phyloP scores from a whole-genome alignment of 2,113 vertebrate species.

The Litocranius walleri region DNA sequence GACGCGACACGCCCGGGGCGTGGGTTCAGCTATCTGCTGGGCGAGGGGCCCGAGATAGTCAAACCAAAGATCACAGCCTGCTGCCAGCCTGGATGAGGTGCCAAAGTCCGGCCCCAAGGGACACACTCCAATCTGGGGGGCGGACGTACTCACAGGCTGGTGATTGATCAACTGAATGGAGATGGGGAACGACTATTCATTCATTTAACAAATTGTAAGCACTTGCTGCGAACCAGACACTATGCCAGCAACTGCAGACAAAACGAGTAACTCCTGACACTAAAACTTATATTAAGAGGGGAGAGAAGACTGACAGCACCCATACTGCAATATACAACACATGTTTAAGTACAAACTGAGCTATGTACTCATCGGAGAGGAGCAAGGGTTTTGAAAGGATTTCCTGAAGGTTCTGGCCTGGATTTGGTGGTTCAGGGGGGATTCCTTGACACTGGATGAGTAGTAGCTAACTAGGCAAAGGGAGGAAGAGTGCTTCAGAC shows the following conservation, averaged over 20 bases:
- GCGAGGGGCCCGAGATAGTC: background rate
- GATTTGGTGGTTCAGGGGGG: background rate
- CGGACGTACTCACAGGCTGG: background rate
- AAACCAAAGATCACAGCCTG: conserved; percentile 26
- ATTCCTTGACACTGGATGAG: background rate
- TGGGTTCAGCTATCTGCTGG: background rate
- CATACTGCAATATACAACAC: background rate
- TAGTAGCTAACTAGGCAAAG: background rate
- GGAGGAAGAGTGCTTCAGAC: background rate
- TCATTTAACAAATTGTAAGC: background rate
- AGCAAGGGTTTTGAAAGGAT: background rate
- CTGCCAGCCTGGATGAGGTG: conserved; percentile 53
- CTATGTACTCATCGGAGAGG: background rate
- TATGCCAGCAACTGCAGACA: background rate
- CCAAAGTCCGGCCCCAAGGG: conserved; percentile 42
- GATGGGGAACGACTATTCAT: background rate
- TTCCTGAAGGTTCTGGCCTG: background rate
- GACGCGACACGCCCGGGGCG: background rate
- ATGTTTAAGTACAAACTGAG: background rate
- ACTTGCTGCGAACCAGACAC: background rate
- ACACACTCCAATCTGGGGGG: background rate
- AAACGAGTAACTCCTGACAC: background rate
- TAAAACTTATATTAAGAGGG: background rate
- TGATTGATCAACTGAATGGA: background rate
- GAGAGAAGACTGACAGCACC: background rate